These are phyloP conservation scores for Campoletis raptor DNA, from an alignment of 2,888 invertebrate genomes.

Conservation along the genomic window DNA sequence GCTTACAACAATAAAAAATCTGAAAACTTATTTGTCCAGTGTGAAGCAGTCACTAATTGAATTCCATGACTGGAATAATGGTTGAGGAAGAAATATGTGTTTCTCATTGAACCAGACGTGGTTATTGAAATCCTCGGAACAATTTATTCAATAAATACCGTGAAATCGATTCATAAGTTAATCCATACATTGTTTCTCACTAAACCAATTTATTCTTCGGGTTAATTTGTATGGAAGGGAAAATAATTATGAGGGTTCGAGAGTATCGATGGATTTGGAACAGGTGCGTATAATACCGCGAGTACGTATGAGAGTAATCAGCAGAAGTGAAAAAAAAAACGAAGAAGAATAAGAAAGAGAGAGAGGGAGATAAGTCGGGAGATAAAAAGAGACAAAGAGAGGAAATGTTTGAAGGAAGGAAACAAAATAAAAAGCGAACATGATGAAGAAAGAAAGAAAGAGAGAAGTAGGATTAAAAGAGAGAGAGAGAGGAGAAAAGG, in stretches of 20 bases:
- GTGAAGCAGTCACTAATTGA: neutral
- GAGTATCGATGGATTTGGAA: conserved; percentile 39
- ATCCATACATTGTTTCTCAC: neutral
- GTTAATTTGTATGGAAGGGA: neutral
- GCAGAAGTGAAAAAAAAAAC: neutral
- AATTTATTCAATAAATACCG: neutral
- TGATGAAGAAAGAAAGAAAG: neutral
- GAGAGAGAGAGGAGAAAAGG: neutral
- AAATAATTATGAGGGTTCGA: neutral
- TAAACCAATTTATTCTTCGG: neutral
- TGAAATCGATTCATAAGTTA: neutral
- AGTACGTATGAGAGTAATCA: conserved; percentile 18
- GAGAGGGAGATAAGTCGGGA: neutral
- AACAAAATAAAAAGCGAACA: neutral
- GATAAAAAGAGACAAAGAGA: neutral
- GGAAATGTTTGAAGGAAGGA: neutral
- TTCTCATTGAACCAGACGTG: neutral
- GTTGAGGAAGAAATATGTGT: neutral
- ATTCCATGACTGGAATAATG: neutral
- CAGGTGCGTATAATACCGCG: conserved; percentile 41
- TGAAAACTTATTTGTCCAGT: no score
- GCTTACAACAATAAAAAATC: no score
- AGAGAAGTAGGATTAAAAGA: neutral
- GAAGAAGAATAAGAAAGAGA: neutral
- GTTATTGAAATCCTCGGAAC: neutral